Evolutionary conservation across 2,113 vertebrate species (phyloP).

Genomic region (Desmodus rotundus): DNA sequence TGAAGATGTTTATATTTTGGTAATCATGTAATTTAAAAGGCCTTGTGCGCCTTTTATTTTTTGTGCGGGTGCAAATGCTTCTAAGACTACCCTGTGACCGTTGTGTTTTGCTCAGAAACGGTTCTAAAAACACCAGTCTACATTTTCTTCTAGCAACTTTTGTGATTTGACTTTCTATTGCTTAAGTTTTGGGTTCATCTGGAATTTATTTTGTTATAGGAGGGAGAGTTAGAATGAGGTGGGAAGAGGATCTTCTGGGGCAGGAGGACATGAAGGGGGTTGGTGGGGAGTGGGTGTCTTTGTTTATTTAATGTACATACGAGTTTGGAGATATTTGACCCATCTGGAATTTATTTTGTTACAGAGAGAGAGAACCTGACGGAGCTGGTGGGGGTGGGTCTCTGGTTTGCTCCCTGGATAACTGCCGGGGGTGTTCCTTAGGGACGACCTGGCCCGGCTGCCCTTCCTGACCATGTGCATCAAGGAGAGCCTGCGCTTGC

Average conservation of each 20-base stretch:
- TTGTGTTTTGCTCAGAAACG: background rate
- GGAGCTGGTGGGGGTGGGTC: too few species aligned
- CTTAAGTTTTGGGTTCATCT: background rate
- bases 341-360: too few species aligned
- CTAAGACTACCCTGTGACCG: background rate
- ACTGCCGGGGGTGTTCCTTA: conserved; percentile 43
- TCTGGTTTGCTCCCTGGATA: background rate
- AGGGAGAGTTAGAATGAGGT: background rate
- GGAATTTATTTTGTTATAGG: background rate
- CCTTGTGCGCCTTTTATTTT: too few species aligned
- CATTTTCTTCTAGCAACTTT: background rate
- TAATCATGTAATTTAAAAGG: background rate
- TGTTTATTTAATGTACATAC: too few species aligned
- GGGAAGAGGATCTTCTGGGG: background rate
- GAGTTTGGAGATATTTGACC: too few species aligned
- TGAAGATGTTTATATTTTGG: background rate
- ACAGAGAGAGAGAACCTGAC: too few species aligned
- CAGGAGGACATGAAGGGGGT: background rate
- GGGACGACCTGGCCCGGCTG: conserved; percentile 89
- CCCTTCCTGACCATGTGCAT: conserved; percentile 95
- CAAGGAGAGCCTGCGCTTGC: conserved; percentile 89
- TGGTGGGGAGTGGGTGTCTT: too few species aligned
- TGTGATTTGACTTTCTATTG: background rate
- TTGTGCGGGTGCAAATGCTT: too few species aligned
- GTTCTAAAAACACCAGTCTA: background rate